Percentiles rank a stretch among this genome's conserved stretches.
Conservation (phyloP, 2,797 vertebrate genomes). For the Parauchenoglanis punctatus region DNA sequence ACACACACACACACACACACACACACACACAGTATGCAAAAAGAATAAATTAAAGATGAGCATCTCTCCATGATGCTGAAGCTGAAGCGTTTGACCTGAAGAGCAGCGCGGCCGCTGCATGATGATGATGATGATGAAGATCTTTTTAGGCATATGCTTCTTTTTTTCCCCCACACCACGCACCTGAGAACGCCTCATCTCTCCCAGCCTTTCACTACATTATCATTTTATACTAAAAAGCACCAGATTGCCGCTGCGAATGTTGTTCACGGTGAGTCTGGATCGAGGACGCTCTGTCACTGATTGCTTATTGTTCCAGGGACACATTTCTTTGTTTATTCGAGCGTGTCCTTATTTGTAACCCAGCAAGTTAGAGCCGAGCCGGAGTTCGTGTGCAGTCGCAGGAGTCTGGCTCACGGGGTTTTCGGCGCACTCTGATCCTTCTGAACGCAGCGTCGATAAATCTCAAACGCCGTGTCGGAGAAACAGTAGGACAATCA, state of each 20-base stretch:
- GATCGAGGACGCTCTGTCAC: neutral
- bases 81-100: neutral
- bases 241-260: neutral
- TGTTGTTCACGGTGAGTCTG: neutral
- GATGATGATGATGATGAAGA: neutral
- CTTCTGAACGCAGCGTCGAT: neutral
- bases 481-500: neutral
- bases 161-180: too few relatives aligned
- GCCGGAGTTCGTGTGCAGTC: neutral
- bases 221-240: neutral
- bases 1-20: neutral
- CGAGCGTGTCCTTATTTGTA: neutral
- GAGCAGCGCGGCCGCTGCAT: neutral
- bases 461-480: neutral
- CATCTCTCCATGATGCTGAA: neutral
- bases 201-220: neutral
- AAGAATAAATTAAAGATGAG: neutral
- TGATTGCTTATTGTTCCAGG: neutral
- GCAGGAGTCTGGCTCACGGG: neutral
- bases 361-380: neutral
- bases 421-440: neutral
- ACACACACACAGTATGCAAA: neutral
- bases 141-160: neutral
- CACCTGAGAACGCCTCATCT: neutral
- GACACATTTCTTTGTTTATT: neutral